A percentile compares a stretch with the other conserved stretches of the same genome.
phyloP scores from a whole-genome alignment of 2,888 invertebrate species.

The Salpingus planirostris region DNA sequence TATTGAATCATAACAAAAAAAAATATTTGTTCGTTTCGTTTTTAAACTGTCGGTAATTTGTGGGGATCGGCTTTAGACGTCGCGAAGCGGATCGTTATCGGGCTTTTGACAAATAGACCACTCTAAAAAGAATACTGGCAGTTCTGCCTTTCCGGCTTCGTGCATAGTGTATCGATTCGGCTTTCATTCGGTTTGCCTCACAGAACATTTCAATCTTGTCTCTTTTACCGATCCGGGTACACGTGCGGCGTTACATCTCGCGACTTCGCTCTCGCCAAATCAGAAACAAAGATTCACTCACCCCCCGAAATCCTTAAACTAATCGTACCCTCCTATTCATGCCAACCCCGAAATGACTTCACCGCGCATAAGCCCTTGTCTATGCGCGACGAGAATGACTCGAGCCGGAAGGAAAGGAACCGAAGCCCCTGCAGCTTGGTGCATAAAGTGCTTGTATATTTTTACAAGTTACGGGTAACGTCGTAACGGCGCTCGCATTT shows the following conservation, averaged over 20 bases:
- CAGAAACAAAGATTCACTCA: conserved; percentile 13
- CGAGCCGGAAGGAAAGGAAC: too few species aligned
- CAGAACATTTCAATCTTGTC: conserved; percentile 29
- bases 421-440: too few species aligned
- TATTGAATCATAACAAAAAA: not conserved
- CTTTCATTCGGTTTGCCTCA: conserved; percentile 29
- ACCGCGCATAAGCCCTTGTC: not conserved
- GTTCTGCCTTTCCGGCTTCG: conserved; percentile 24
- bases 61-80: conserved; percentile 10
- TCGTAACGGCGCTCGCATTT: too few species aligned
- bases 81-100: conserved; percentile 20
- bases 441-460: too few species aligned
- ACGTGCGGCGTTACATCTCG: conserved; percentile 11
- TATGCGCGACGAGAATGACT: not conserved
- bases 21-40: too few species aligned
- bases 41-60: conserved; percentile 19
- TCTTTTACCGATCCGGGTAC: conserved; percentile 16
- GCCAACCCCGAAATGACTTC: conserved; percentile 5
- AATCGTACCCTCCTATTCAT: conserved; percentile 11
- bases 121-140: conserved; percentile 25
- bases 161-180: conserved; percentile 28
- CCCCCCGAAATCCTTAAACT: conserved; percentile 13
- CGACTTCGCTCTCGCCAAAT: conserved; percentile 11
- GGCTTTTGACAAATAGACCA: conserved; percentile 27
- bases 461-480: too few species aligned